A percentile compares a stretch with the other conserved stretches of the same genome.
Evolutionary conservation across 2,113 vertebrate genomes (phyloP).

Genomic region (Argyrosomus japonicus): DNA sequence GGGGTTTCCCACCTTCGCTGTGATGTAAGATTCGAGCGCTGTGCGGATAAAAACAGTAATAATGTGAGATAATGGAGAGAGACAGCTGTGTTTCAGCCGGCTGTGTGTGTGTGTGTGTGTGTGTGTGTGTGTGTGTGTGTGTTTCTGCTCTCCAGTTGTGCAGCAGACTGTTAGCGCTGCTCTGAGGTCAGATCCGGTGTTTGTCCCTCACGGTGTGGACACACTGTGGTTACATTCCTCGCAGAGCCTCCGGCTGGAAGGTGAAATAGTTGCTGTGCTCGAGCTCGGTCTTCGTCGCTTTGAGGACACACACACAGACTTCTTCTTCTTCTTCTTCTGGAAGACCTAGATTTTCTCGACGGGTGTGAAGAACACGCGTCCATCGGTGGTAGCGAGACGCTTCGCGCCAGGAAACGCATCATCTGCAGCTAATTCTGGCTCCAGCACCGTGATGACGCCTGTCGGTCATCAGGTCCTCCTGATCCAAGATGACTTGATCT

Average conservation of each 20-base stretch:
- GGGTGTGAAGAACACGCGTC: slow-evolving; percentile 31
- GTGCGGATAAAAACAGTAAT: slow-evolving; percentile 24
- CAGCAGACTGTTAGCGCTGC: slow-evolving; percentile 48
- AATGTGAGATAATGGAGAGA: slow-evolving; percentile 19
- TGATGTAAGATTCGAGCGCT: neutral
- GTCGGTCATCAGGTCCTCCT: neutral
- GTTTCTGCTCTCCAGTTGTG: slow-evolving; percentile 18
- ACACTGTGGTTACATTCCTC: slow-evolving; percentile 33
- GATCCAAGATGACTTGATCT: neutral
- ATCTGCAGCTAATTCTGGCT: slow-evolving; percentile 25
- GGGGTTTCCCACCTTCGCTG: neutral
- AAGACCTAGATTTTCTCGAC: slow-evolving; percentile 31
- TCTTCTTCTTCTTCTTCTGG: slow-evolving; percentile 5
- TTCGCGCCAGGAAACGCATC: slow-evolving; percentile 10
- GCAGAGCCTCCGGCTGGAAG: slow-evolving; percentile 32
- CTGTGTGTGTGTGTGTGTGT: neutral
- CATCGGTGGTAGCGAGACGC: slow-evolving; percentile 45
- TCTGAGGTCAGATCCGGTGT: slow-evolving; percentile 51
- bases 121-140: neutral
- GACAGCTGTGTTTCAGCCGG: slow-evolving; percentile 15
- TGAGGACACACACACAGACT: neutral
- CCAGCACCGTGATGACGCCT: neutral
- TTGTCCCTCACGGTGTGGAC: slow-evolving; percentile 25
- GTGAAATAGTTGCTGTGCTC: slow-evolving; percentile 40
- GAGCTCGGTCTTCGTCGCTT: slow-evolving; percentile 11